Percentiles rank a stretch among this genome's conserved stretches.
phyloP scores from a whole-genome alignment of 2,113 vertebrate species.

The Corythornis madagascariensis region DNA sequence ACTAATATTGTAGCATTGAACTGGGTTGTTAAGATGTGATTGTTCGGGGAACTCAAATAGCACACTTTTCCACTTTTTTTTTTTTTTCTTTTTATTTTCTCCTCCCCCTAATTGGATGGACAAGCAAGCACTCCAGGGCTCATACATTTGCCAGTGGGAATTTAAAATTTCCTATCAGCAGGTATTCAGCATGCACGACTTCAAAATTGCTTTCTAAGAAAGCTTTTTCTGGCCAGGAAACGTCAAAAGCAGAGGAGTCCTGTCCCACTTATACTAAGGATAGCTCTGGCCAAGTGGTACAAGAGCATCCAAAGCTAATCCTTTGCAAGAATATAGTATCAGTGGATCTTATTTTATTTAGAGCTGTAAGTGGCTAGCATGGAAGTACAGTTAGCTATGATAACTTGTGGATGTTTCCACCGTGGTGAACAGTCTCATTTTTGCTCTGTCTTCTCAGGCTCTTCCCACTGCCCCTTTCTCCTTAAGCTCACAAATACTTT shows the following conservation, averaged over 20 bases:
- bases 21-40: not conserved
- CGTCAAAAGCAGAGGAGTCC: not conserved
- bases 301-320: not conserved
- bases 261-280: not conserved
- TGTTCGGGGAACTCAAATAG: not conserved
- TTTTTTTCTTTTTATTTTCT: not conserved
- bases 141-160: not conserved
- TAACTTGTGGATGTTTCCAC: not conserved
- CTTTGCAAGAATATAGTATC: not conserved
- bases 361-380: not conserved
- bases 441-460: not conserved
- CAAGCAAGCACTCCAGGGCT: not conserved
- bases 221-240: not conserved
- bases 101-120: not conserved
- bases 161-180: conserved; percentile 8
- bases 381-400: not conserved
- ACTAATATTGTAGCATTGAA: not conserved
- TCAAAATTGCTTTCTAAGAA: not conserved
- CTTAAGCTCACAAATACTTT: not conserved
- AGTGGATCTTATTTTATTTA: not conserved
- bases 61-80: not conserved
- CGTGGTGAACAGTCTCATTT: not conserved
- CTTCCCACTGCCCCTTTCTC: not conserved
- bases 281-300: not conserved
- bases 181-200: not conserved